Evolutionary conservation across 2,113 vertebrate genomes (phyloP).

Genomic region (Sander lucioperca): DNA sequence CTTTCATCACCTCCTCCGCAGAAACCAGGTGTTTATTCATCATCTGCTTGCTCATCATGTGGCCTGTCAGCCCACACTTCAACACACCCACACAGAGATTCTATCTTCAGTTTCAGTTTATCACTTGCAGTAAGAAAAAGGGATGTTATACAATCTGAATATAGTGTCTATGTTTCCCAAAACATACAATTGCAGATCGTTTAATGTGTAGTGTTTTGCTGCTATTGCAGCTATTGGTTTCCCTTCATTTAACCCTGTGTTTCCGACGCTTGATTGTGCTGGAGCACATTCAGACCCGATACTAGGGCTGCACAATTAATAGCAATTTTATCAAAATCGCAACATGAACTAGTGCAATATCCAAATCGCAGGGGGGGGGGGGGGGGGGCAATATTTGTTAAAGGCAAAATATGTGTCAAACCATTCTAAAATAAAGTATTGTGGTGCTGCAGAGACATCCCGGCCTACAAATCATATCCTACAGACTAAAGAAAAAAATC

Average conservation of each 20-base stretch:
- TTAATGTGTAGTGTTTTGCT: neutral
- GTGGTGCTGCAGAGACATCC: no score
- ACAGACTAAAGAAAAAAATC: no score
- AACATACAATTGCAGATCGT: neutral
- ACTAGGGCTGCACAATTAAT: no score
- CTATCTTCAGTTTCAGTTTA: constrained; percentile 7
- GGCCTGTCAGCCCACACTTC: constrained; percentile 29
- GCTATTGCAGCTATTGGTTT: neutral
- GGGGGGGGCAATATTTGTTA: no score
- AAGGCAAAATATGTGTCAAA: no score
- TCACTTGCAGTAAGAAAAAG: neutral
- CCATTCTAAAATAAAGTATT: no score
- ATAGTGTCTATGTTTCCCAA: neutral
- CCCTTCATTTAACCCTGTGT: neutral
- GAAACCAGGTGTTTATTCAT: constrained; percentile 40
- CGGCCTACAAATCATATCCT: no score
- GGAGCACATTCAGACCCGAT: neutral
- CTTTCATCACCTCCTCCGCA: constrained; percentile 45
- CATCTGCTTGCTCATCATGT: constrained; percentile 4
- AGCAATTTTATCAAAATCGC: no score
- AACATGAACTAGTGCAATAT: no score
- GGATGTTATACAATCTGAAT: neutral
- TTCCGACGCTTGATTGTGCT: neutral
- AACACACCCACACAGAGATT: constrained; percentile 23
- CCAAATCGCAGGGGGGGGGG: no score